phyloP scores from a whole-genome alignment of 2,797 vertebrate genomes.

The Geotrypetes seraphini region DNA sequence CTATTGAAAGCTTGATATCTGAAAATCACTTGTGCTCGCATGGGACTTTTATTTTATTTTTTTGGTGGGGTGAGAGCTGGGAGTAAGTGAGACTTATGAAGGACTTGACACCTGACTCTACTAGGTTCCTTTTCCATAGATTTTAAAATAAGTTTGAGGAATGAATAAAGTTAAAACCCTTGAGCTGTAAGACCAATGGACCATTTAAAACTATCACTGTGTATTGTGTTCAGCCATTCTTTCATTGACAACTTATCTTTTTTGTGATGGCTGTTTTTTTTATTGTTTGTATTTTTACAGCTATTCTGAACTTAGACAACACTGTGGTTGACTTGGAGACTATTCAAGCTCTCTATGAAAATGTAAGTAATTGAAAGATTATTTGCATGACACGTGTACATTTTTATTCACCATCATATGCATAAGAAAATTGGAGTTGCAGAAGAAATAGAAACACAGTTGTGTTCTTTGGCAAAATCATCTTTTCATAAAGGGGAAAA shows the following conservation, averaged over 20 bases:
- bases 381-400: no score
- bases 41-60: slow-evolving; percentile 12
- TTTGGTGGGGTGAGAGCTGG: slow-evolving; percentile 19
- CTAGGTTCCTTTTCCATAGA: slow-evolving; percentile 9
- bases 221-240: slow-evolving; percentile 13
- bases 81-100: slow-evolving; percentile 22
- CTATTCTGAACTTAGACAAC: slow-evolving; percentile 92
- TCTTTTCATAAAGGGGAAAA: no score
- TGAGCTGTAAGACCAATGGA: slow-evolving; percentile 10
- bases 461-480: no score
- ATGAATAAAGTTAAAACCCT: slow-evolving; percentile 14
- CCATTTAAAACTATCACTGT: slow-evolving; percentile 14
- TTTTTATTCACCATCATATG: no score
- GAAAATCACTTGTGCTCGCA: slow-evolving; percentile 18
- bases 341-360: slow-evolving; percentile 91
- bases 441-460: no score
- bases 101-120: slow-evolving; percentile 16
- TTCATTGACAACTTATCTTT: slow-evolving; percentile 18
- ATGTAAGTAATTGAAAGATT: slow-evolving; percentile 84
- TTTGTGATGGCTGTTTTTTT: slow-evolving; percentile 27
- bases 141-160: no score
- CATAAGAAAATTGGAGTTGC: no score
- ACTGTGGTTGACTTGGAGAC: slow-evolving; percentile 93
- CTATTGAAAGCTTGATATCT: slow-evolving; percentile 27
- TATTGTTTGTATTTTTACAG: slow-evolving; percentile 41